A percentile compares a stretch with the other conserved stretches of the same genome.
Evolutionary conservation across 2,797 vertebrate genomes (phyloP).

Genomic region (Spondyliosoma cantharus): DNA sequence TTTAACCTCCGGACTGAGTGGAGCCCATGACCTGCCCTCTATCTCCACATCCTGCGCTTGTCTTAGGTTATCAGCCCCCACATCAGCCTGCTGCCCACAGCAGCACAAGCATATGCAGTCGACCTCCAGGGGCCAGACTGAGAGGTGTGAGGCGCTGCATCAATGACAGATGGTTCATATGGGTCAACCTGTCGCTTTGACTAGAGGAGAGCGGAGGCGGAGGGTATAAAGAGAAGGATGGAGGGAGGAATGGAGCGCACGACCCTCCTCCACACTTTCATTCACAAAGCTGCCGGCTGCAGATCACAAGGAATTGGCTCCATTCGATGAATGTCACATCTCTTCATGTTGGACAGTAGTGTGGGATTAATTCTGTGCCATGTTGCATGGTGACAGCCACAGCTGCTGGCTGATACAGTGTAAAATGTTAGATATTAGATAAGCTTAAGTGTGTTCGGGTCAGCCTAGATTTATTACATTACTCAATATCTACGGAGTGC

Average conservation of each 20-base stretch:
- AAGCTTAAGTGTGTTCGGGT: constrained; percentile 20
- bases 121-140: constrained; percentile 65
- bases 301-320: constrained; percentile 50
- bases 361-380: constrained; percentile 42
- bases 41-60: constrained; percentile 13
- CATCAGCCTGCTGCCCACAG: constrained; percentile 55
- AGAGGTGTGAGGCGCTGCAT: constrained; percentile 66
- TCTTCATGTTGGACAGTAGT: constrained; percentile 21
- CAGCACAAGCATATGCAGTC: constrained; percentile 66
- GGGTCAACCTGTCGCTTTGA: constrained; percentile 74
- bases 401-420: constrained; percentile 19
- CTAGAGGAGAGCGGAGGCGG: constrained; percentile 51
- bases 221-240: constrained; percentile 45
- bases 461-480: constrained; percentile 39
- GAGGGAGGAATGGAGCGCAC: constrained; percentile 25
- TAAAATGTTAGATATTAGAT: constrained; percentile 43
- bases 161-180: constrained; percentile 79
- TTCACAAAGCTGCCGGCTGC: constrained; percentile 60
- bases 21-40: constrained; percentile 5
- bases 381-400: constrained; percentile 13
- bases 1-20: constrained; percentile 8
- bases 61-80: constrained; percentile 51
- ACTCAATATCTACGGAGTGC: constrained; percentile 14
- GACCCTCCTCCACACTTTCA: constrained; percentile 49
- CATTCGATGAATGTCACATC: constrained; percentile 47